Base-by-base conservation (phyloP, 2,797 vertebrate species). In the Onychomys arenicola region DNA sequence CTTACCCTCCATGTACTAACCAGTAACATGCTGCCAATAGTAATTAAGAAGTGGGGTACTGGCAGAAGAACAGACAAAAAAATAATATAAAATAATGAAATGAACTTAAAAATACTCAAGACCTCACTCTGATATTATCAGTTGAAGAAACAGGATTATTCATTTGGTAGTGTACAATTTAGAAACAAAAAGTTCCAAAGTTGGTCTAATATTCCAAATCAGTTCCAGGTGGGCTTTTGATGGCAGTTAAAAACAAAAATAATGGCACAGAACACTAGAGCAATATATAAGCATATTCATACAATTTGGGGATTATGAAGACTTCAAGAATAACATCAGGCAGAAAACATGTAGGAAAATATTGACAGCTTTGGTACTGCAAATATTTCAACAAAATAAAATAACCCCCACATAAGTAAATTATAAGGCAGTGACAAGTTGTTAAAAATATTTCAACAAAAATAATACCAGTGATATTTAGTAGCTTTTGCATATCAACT, bases 201-300 rank as follows among this genome's bases (percentile, higher is more conserved):
- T 17, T 91, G 90, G 92, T 21, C 49, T 89, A 95, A 76, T 71
- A 77, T 0, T 55, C 11, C n/a, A 95, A 96, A 96, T 93, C 43
- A 95, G 92, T 91, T 91, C 32, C 59, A 96, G 65, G 57, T 94
- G 85, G 40, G 82, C 83, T 95, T 84, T 49, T 94, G 87, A 93
- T 81, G 6, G 65, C 89, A 94, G 63, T 89, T 78, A 93, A 95
- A 91, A 89, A 92, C 43, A 65, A 94, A 75, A 96, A 91, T 93
- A 87, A 97, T 93, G 75, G 21, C 12, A 95, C 92, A 89, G 93
- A 91, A 97, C 76, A 94, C 57, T 61, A 55, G 3, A 65, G 29
- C 92, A 93, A 90, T 78, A 63, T 65, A 71, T 76, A 95, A 80
- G 73, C 77, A 81, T 71, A 52, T 82, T 92, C 91, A 92, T 65